phyloP scores from a whole-genome alignment of 2,113 vertebrate genomes.

The Notechis scutatus region DNA sequence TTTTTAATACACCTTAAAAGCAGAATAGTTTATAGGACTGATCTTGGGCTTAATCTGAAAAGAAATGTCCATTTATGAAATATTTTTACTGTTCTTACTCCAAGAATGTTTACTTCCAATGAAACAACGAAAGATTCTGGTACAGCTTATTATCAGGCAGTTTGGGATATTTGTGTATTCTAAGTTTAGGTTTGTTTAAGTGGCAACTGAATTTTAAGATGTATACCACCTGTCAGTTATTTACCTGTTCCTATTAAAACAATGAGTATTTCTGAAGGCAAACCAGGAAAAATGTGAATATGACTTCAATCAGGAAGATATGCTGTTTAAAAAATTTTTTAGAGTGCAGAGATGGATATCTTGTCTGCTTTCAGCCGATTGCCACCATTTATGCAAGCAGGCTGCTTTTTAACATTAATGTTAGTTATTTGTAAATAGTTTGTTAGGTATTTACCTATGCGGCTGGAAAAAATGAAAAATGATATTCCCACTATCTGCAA shows the following conservation, averaged over 20 bases:
- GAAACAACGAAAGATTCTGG: neutral
- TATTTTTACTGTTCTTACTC: neutral
- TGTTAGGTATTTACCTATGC: neutral
- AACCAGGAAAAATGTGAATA: neutral
- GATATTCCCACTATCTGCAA: neutral
- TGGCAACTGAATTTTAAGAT: neutral
- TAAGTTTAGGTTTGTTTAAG: neutral
- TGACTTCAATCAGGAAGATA: neutral
- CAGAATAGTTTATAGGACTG: neutral
- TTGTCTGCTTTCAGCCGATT: neutral
- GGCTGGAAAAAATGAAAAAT: neutral
- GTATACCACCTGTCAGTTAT: neutral
- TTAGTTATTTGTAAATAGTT: neutral
- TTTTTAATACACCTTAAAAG: neutral
- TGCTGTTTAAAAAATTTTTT: neutral
- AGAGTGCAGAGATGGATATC: neutral
- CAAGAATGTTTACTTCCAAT: neutral
- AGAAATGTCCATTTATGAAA: neutral
- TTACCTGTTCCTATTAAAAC: neutral
- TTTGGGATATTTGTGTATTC: neutral
- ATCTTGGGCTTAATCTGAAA: neutral
- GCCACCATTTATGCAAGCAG: neutral
- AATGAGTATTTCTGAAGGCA: neutral
- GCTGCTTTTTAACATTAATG: neutral
- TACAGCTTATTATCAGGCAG: neutral